Conservation (phyloP, 2,797 vertebrate genomes). For the Zonotrichia albicollis region DNA sequence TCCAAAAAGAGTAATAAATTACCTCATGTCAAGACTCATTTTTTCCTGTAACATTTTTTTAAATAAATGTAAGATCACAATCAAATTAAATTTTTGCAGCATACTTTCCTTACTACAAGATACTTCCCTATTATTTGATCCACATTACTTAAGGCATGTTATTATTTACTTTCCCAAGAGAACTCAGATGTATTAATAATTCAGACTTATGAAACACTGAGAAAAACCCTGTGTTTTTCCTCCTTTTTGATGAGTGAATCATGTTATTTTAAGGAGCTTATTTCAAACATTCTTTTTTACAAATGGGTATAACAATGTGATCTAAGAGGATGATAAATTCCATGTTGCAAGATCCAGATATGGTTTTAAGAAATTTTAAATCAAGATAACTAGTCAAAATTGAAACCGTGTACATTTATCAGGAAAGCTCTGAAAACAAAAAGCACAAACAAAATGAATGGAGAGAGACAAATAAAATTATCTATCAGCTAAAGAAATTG, state of each 20-base stretch:
- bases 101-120: neutral
- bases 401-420: neutral
- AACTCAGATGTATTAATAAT: neutral
- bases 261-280: neutral
- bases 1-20: neutral
- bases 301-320: neutral
- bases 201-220: neutral
- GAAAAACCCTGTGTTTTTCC: accelerated
- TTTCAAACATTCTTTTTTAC: neutral
- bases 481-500: neutral
- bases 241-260: neutral
- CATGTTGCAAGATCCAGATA: neutral
- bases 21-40: neutral
- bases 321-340: neutral
- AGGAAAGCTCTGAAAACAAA: neutral
- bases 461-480: neutral
- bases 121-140: neutral
- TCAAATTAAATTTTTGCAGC: neutral
- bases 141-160: neutral
- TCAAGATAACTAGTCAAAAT: neutral
- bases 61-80: neutral
- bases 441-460: neutral
- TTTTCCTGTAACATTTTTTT: neutral
- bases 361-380: neutral
- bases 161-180: neutral